Base-by-base conservation (phyloP, 2,797 vertebrate genomes). In the Halcyon smyrnensis region DNA sequence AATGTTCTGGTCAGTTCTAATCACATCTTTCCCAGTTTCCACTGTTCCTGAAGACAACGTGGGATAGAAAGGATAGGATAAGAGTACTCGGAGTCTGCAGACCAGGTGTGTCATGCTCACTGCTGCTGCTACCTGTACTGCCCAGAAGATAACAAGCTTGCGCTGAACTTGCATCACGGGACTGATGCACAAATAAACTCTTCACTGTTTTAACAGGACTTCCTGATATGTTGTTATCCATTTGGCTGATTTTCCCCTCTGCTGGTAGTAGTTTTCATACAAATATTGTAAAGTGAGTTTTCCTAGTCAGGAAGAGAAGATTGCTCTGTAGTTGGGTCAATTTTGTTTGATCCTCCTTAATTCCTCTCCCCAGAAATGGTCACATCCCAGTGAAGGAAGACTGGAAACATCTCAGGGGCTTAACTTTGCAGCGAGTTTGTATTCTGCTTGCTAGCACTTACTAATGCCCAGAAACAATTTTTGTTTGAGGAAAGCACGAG, bases 401-500 rank as follows among this genome's bases (percentile, higher is more conserved):
- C 54, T 51, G 62, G 71, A 69, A 87, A 7, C 14, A 7, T 56
- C 51, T 79, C 63, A 67, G 1, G 3, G 45, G 3, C 43, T 15
- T 2, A 70, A 85, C 87, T 90, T 93, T 5, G 27, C 37, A 37
- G 21, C 0, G 2, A 85, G 41, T 78, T 91, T 46, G 28, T 6
- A 15, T 62, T 94, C 80, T 73, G 21, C 65, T 86, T 75, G 54
- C 59, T 86, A 51, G 59, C 70, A 51, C 34, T 84, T 73, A 13
- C 12, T 71, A 32, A 63, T 41, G 70, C 84, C 59, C 56, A 78
- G 88, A 94, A 96, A 78, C 21, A 57, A 27, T 70, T 96, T 95
- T 24, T 92, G 19, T 27, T 59, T 46, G 88, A 90, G 50, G 90
- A 70, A 95, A 77, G 71, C 64, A 89, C 74, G 54, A 90, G 43